A percentile compares a stretch with the other conserved stretches of the same genome.
phyloP scores from a whole-genome alignment of 2,888 invertebrate species.

The Polyommatus icarus region DNA sequence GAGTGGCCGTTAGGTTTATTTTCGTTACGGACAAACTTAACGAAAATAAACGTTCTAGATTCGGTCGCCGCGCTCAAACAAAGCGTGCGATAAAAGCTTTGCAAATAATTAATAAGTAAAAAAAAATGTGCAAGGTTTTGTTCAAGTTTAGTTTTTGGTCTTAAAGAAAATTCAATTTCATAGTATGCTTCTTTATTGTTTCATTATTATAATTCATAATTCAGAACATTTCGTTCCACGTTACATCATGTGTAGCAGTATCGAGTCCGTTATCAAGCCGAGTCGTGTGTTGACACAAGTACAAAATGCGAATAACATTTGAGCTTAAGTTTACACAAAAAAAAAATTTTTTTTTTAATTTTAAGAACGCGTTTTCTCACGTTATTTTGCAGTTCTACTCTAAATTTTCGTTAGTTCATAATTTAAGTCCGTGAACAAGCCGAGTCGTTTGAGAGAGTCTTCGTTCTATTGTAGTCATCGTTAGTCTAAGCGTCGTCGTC shows the following conservation, averaged over 20 bases:
- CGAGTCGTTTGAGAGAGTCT: slow-evolving; percentile 7
- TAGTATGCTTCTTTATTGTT: slow-evolving; percentile 17
- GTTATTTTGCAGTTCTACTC: slow-evolving; percentile 8
- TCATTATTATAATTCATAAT: neutral
- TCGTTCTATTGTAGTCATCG: neutral
- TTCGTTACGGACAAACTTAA: no score
- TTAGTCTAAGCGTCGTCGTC: neutral
- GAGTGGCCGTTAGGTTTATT: no score
- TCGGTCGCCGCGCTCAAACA: no score
- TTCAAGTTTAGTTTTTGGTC: no score
- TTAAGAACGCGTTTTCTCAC: neutral
- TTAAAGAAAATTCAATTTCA: neutral
- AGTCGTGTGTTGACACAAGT: slow-evolving; percentile 6
- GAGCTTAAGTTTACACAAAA: slow-evolving; percentile 30
- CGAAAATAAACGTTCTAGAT: no score
- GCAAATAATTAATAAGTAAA: no score
- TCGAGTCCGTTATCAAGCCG: slow-evolving; percentile 32
- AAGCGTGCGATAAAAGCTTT: no score
- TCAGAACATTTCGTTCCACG: slow-evolving; percentile 9
- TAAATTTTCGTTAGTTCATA: slow-evolving; percentile 10
- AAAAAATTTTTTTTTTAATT: slow-evolving; percentile 17
- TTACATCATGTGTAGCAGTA: neutral
- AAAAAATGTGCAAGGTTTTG: no score
- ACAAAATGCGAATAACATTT: slow-evolving; percentile 30
- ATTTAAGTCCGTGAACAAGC: neutral